Percentiles rank a stretch among this genome's conserved stretches.
These are phyloP conservation scores for Tauraco erythrolophus DNA, from an alignment of 2,113 vertebrate genomes.

Conservation along the genomic window DNA sequence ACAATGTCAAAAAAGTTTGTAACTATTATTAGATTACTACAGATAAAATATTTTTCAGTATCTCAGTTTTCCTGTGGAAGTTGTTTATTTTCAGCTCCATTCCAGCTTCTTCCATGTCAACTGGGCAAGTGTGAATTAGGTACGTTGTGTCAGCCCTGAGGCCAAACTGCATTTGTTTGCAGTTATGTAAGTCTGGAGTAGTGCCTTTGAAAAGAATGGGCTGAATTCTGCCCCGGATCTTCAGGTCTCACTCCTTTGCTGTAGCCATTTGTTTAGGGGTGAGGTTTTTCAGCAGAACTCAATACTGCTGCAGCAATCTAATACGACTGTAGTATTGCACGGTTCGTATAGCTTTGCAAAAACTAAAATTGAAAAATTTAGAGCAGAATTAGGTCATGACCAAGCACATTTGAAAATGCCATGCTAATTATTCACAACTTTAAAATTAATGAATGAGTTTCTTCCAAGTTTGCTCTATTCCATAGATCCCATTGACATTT, in stretches of 20 bases:
- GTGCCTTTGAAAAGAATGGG: neutral
- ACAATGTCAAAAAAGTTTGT: neutral
- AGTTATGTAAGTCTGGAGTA: neutral
- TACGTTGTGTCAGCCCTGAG: neutral
- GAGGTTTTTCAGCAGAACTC: neutral
- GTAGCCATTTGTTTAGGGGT: neutral
- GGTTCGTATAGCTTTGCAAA: neutral
- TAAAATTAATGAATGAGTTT: constrained; percentile 22
- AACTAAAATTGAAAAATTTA: neutral
- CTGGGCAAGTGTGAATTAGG: neutral
- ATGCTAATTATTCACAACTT: constrained; percentile 25
- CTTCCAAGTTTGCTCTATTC: neutral
- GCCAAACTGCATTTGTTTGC: neutral
- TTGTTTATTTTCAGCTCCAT: neutral
- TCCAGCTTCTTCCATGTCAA: neutral
- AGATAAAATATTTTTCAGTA: neutral
- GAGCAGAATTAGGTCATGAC: constrained; percentile 30
- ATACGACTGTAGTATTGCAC: neutral
- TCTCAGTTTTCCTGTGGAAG: neutral
- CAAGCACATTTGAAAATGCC: constrained; percentile 22
- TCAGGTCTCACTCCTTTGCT: neutral
- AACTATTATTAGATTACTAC: neutral
- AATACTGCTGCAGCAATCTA: neutral
- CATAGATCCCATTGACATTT: constrained; percentile 36
- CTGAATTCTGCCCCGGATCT: neutral